Percentiles rank a stretch among this genome's conserved stretches.
Evolutionary conservation across 2,888 invertebrate genomes (phyloP).

Genomic region (Lymantria monacha): DNA sequence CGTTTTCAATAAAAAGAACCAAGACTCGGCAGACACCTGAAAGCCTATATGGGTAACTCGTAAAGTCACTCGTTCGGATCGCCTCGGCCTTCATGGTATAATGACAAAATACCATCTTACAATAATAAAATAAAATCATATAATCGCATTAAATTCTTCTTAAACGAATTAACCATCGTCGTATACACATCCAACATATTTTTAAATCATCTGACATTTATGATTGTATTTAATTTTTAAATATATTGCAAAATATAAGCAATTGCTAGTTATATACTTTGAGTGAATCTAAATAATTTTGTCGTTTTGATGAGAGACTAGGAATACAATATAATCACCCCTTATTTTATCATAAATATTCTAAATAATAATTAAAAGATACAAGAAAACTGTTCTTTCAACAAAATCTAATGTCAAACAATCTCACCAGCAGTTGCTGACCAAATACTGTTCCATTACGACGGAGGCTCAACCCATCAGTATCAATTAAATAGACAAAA

Average conservation of each 20-base stretch:
- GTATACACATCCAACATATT: conserved; percentile 26
- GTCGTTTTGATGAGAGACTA: no score
- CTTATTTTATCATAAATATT: no score
- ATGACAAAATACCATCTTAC: conserved; percentile 23
- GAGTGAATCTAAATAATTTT: no score
- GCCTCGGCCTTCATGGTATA: conserved; percentile 25
- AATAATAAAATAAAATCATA: conserved; percentile 28
- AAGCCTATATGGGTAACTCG: conserved; percentile 23
- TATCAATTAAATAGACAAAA: no score
- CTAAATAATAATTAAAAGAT: no score
- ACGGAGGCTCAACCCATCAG: no score
- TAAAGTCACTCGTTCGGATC: conserved; percentile 19
- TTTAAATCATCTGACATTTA: conserved; percentile 34
- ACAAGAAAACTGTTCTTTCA: no score
- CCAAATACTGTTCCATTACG: no score
- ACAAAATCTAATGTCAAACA: no score
- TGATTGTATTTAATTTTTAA: conserved; percentile 20
- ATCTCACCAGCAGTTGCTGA: no score
- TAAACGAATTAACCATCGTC: conserved; percentile 30
- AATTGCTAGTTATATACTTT: no score
- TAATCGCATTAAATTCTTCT: conserved; percentile 47
- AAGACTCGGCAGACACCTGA: conserved; percentile 17
- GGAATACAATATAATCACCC: no score
- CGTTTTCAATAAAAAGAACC: conserved; percentile 17
- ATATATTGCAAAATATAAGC: conserved; percentile 10